Conservation (phyloP, 2,797 vertebrate genomes). For the Characodon lateralis region DNA sequence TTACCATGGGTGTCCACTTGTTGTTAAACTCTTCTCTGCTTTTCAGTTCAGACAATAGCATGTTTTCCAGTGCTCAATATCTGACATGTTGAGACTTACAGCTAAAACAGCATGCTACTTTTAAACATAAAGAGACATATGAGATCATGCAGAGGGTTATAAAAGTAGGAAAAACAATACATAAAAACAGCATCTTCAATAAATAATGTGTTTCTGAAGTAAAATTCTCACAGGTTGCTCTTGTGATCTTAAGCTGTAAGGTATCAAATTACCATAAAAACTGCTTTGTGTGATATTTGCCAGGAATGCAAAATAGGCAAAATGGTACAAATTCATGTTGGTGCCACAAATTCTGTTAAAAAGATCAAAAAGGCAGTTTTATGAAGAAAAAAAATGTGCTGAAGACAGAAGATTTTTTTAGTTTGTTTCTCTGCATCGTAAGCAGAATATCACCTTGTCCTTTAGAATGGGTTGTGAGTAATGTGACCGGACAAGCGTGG, state of each 20-base stretch:
- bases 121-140: neutral
- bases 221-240: neutral
- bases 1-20: neutral
- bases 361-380: constrained; percentile 49
- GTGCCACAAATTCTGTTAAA: constrained; percentile 27
- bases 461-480: constrained; percentile 76
- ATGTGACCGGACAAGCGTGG: constrained; percentile 79
- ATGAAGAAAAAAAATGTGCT: constrained; percentile 24
- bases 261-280: neutral
- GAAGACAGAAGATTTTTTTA: constrained; percentile 69
- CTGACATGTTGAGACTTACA: neutral
- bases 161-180: neutral
- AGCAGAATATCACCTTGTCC: constrained; percentile 74
- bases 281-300: neutral
- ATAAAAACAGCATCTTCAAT: neutral
- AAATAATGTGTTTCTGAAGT: constrained; percentile 1
- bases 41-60: neutral
- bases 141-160: neutral
- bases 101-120: no score
- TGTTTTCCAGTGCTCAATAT: neutral
- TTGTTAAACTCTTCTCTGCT: neutral
- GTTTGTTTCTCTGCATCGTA: constrained; percentile 67
- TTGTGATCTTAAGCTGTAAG: neutral
- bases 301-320: neutral
- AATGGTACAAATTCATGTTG: neutral